Percentiles rank a stretch among this genome's conserved stretches.
phyloP scores from a whole-genome alignment of 2,113 vertebrate genomes.

The Crotophaga sulcirostris region DNA sequence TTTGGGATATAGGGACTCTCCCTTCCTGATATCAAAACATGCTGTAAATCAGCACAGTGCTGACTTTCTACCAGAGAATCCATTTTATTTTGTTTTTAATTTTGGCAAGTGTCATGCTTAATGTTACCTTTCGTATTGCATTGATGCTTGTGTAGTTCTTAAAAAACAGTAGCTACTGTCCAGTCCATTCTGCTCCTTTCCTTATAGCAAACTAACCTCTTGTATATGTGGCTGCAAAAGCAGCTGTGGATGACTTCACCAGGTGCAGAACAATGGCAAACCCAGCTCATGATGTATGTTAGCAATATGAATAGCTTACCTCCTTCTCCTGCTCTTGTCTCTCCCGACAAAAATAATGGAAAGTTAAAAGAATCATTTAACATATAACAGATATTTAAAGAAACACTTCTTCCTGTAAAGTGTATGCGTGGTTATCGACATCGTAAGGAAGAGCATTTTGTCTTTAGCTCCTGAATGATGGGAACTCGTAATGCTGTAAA shows the following conservation, averaged over 20 bases:
- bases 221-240: not conserved
- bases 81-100: not conserved
- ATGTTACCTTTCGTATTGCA: not conserved
- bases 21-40: not conserved
- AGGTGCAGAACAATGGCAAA: not conserved
- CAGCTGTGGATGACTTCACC: not conserved
- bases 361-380: conserved; percentile 51
- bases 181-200: not conserved
- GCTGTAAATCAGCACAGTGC: not conserved
- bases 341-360: conserved; percentile 15
- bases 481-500: conserved; percentile 17
- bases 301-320: not conserved
- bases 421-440: not conserved
- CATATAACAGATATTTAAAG: conserved; percentile 47
- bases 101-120: not conserved
- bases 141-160: not conserved
- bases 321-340: not conserved
- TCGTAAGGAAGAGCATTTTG: conserved; percentile 5
- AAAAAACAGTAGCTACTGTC: not conserved
- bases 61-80: not conserved
- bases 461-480: conserved; percentile 39
- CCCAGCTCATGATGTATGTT: not conserved
- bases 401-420: conserved; percentile 49
- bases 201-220: not conserved
- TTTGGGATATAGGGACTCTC: not conserved